phyloP scores from a whole-genome alignment of 1,140 invertebrate genomes.

The Drosophila bocqueti region DNA sequence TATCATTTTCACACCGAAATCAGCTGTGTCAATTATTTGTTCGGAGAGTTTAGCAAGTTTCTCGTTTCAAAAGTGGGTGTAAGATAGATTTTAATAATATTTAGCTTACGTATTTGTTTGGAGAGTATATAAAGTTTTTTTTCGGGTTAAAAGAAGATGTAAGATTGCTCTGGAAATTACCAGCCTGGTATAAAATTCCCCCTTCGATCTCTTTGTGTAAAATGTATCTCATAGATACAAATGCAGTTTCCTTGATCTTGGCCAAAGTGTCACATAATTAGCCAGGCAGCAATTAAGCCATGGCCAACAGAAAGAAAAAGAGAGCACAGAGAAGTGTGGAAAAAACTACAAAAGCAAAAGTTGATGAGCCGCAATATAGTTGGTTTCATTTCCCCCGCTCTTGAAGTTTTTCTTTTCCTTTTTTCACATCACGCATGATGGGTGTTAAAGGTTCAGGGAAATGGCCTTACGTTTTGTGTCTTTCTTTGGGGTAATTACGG shows the following conservation, averaged over 20 bases:
- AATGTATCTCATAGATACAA: conserved; percentile 1
- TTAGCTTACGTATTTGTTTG: neutral
- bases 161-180: neutral
- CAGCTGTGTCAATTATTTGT: neutral
- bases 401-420: neutral
- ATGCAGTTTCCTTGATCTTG: conserved; percentile 14
- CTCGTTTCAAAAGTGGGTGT: too few species aligned
- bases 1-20: conserved; percentile 13
- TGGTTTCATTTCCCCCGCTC: conserved; percentile 22
- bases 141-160: neutral
- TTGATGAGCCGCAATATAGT: conserved; percentile 60
- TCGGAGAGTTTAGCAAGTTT: neutral
- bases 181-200: neutral
- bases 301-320: neutral
- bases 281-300: conserved; percentile 15
- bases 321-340: neutral
- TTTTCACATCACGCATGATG: conserved; percentile 22
- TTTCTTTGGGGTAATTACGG: conserved; percentile 37
- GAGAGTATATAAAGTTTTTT: too few species aligned
- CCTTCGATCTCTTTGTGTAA: neutral
- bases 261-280: conserved; percentile 41
- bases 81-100: neutral
- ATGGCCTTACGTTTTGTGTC: conserved; percentile 8
- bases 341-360: conserved; percentile 54
- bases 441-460: conserved; percentile 50